Percentiles rank a stretch among this genome's conserved stretches.
These are phyloP conservation scores for Hydrolagus colliei DNA, from an alignment of 2,797 vertebrate species.

Conservation along the genomic window DNA sequence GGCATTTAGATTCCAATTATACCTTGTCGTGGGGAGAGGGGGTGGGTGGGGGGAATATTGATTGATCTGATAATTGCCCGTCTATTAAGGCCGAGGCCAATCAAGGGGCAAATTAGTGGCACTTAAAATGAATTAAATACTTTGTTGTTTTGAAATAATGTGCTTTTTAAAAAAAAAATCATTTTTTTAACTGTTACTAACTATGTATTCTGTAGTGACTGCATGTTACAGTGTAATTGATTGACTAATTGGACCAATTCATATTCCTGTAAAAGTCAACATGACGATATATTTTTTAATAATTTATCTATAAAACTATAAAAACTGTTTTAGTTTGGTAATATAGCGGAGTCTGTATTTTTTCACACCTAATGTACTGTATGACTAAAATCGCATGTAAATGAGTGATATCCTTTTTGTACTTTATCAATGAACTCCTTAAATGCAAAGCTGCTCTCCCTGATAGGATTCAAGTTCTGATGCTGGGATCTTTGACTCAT, in stretches of 20 bases:
- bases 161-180: neutral
- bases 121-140: neutral
- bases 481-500: slow-evolving; percentile 15
- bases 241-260: slow-evolving; percentile 9
- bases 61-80: neutral
- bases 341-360: slow-evolving; percentile 25
- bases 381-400: slow-evolving; percentile 24
- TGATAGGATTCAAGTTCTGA: slow-evolving; percentile 4
- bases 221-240: neutral
- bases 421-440: slow-evolving; percentile 4
- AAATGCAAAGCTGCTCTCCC: slow-evolving; percentile 21
- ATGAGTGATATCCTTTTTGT: slow-evolving; percentile 24
- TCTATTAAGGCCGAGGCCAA: neutral
- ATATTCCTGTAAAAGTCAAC: neutral
- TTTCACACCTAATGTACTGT: slow-evolving; percentile 14
- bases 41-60: too few species aligned
- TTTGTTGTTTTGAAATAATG: slow-evolving; percentile 13
- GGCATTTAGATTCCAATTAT: too few species aligned
- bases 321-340: slow-evolving; percentile 15
- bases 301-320: slow-evolving; percentile 11
- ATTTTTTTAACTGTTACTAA: neutral
- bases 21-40: neutral
- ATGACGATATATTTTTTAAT: slow-evolving; percentile 29
- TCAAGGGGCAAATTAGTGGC: neutral
- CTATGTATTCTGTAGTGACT: neutral